Base-by-base conservation (phyloP, 53 echinoderm and acorn worm genomes). In the Zoroaster sp. region DNA sequence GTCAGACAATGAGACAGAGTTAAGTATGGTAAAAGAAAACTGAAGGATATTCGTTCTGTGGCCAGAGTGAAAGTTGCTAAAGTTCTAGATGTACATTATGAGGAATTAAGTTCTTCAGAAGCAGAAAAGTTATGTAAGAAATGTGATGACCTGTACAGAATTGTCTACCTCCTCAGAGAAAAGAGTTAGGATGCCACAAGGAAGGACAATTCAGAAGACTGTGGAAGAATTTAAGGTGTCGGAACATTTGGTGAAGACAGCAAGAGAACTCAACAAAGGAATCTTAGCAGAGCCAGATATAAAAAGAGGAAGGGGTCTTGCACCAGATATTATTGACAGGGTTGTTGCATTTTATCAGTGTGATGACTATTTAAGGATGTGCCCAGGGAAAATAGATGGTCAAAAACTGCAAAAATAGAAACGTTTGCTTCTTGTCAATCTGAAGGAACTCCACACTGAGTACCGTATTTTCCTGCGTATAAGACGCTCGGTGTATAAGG, bases 331-430 rank as follows among this genome's bases (percentile, higher is more conserved):
- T 3, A 33, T 53, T 80, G 53, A 80, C 35, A 23, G 55, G 6
- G 80, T 80, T 4, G 28, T 30, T 30, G 80, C 51, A 80, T 80
- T 51, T 80, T 80, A 80, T 52, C 53, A 80, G 54, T 30, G 36
- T 80, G 80, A 80, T 80, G 80, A 80, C 46, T 80, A 51, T 14
- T 80, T 53, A 13, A 47, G 80, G 36, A 51, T 80, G 52, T 80
- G 80, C 53, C 80, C 80, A 14, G 80, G 80, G 30, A 80, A 52
- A 80, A 80, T 32, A 52, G 80, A 80, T 76, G 77, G 77, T n/a
- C 10, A 40, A 14, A 76, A 76, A 76, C 28, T 18, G 23, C 77
- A 76, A 40, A 40, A 42, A 17, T 45, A 76, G 42, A 76, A 76
- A 76, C 40, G 42, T 3, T 44, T 76, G 40, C 17, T 76, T 20